Base-by-base conservation (phyloP, 2,113 vertebrate species). In the Oreochromis aureus region DNA sequence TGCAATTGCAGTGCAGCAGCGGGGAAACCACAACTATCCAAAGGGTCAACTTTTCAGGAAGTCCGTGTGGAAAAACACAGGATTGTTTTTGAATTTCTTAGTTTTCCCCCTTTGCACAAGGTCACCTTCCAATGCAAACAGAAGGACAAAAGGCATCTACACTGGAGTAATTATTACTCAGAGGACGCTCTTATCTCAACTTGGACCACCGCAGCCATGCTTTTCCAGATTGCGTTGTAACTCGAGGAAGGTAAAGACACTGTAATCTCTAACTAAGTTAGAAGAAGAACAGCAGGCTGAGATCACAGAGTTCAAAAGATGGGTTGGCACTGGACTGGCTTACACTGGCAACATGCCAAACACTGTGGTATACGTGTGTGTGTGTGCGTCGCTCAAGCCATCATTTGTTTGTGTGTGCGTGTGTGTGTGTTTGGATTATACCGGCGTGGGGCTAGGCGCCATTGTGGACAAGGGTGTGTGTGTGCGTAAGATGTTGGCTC, bases 251-350 rank as follows among this genome's bases (percentile, higher is more conserved):
- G 85, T 89, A 59, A 87, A 93, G 87, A 81, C 80, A 10, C 82
- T n/a, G 63, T 93, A 95, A 94, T 95, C 90, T 89, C 80, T 91
- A 95, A 93, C 91, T 2, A n/a, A 86, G 80, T 95, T 94, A 91
- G 91, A 83, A 71, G 81, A 85, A 92, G 73, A 90, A 79, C 92
- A 94, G 94, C 86, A 89, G 90, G 89, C 80, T 11, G 73, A 89
- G 92, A 94, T 93, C 91, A 91, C 79, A 85, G 87, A 78, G 92
- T 91, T 88, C 86, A 90, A 80, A 69, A 61, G 89, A 88, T 44
- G 36, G 76, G 76, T 82, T 89, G 92, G 86, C 89, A 91, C 89
- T 83, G 88, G 85, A 82, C 86, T 58, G 93, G 90, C 86, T 90
- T 89, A 89, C 87, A 66, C 84, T 92, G 93, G 93, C 92, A 27